Evolutionary conservation across 2,797 vertebrate species (phyloP).

Genomic region (Halcyon chelicuti): DNA sequence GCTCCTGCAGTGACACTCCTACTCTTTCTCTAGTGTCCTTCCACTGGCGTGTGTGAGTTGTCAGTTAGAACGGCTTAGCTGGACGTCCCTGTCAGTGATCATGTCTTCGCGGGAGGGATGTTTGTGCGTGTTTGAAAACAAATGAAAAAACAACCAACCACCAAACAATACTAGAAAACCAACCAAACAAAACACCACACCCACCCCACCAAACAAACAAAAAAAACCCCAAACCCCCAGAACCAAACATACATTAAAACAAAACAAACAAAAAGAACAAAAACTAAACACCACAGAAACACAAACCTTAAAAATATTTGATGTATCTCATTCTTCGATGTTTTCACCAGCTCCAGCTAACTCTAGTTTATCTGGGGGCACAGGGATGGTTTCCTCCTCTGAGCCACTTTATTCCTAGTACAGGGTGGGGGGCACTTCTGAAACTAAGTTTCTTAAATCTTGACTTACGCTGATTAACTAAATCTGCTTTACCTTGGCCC

Average conservation of each 20-base stretch:
- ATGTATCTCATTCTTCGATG: neutral
- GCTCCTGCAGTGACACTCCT: accelerated
- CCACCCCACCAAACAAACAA: no score
- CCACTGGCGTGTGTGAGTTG: neutral
- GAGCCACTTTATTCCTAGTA: neutral
- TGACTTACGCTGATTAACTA: no score
- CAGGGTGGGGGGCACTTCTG: no score
- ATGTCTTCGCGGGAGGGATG: neutral
- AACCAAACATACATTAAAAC: neutral
- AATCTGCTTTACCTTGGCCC: no score
- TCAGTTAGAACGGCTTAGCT: accelerated
- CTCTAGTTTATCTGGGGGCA: neutral
- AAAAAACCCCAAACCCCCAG: neutral
- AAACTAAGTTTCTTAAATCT: neutral
- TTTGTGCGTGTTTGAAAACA: neutral
- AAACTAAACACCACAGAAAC: neutral
- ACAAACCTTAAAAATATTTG: neutral
- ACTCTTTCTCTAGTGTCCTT: neutral
- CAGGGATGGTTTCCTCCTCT: neutral
- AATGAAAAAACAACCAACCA: neutral
- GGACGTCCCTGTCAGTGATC: neutral
- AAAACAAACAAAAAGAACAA: neutral
- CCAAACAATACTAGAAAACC: neutral
- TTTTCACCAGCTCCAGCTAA: neutral
- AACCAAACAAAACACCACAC: neutral